A percentile compares a stretch with the other conserved stretches of the same genome.
These are phyloP conservation scores for Nannobrachium achirus DNA, from an alignment of 2,113 vertebrate species.

Conservation along the genomic window DNA sequence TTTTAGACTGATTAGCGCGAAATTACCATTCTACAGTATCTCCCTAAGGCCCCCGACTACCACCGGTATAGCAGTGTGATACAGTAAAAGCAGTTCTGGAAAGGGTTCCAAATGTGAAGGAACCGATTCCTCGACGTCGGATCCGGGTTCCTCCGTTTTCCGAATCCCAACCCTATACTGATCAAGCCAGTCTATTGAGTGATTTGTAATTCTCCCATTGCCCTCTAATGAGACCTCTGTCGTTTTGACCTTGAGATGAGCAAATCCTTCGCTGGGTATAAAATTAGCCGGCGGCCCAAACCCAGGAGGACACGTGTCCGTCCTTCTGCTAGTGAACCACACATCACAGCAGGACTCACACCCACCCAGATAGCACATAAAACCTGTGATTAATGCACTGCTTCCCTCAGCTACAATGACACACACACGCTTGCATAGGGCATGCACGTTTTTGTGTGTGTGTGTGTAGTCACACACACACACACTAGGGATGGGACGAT, in stretches of 20 bases:
- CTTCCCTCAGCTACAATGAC: conserved; percentile 59
- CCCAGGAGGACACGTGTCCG: conserved; percentile 47
- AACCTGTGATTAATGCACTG: conserved; percentile 73
- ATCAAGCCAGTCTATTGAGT: no score
- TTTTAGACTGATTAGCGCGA: no score
- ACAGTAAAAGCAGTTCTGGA: no score
- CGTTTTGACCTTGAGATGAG: conserved; percentile 50
- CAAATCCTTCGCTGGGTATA: conserved; percentile 40
- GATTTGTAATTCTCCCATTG: conserved; percentile 23
- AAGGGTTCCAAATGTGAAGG: no score
- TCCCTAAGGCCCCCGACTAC: no score
- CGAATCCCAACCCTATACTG: no score
- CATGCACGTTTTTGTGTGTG: conserved; percentile 8
- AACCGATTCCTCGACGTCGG: no score
- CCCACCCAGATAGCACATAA: conserved; percentile 69
- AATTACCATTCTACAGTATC: no score
- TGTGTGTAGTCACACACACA: no score
- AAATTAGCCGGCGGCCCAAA: conserved; percentile 32
- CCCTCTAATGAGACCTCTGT: neutral
- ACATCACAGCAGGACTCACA: conserved; percentile 60
- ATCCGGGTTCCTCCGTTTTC: no score
- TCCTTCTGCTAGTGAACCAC: conserved; percentile 55
- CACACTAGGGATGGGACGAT: no score
- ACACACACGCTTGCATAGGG: conserved; percentile 47
- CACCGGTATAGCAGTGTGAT: no score